A percentile compares a stretch with the other conserved stretches of the same genome.
Evolutionary conservation across 2,888 invertebrate genomes (phyloP).

Genomic region (Xestia rhomboidea): DNA sequence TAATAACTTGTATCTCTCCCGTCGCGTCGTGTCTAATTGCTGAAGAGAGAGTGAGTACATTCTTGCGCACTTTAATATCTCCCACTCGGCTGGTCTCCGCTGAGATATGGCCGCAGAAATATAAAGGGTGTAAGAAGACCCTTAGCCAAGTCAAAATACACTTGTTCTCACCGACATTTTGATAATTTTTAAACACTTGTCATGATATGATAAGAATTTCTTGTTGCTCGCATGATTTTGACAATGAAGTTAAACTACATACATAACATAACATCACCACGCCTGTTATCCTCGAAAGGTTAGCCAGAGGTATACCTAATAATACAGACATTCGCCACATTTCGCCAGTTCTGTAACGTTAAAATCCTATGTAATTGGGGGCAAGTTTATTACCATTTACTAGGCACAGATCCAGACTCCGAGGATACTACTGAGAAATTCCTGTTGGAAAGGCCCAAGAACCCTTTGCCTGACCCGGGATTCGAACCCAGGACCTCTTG

Average conservation of each 20-base stretch:
- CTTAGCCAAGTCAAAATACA: too few species aligned
- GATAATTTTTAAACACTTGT: neutral
- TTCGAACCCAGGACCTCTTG: neutral
- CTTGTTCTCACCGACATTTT: too few species aligned
- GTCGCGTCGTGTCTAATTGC: neutral
- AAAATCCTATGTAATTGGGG: neutral
- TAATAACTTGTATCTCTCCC: neutral
- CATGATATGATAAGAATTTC: neutral
- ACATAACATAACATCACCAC: neutral
- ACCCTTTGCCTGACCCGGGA: neutral
- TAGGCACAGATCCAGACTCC: neutral
- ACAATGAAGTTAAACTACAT: neutral
- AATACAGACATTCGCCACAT: too few species aligned
- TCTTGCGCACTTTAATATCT: neutral
- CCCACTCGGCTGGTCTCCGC: neutral
- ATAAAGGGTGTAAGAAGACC: too few species aligned
- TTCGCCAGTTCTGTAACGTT: neutral
- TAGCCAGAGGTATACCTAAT: neutral
- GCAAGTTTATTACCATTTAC: neutral
- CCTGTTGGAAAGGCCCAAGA: neutral
- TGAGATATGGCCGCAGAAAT: neutral
- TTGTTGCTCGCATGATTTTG: neutral
- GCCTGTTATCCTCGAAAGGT: neutral
- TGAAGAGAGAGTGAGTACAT: neutral
- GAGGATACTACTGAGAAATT: neutral